Conservation (phyloP, 2,888 invertebrate genomes). For the Horisme vitalbata region DNA sequence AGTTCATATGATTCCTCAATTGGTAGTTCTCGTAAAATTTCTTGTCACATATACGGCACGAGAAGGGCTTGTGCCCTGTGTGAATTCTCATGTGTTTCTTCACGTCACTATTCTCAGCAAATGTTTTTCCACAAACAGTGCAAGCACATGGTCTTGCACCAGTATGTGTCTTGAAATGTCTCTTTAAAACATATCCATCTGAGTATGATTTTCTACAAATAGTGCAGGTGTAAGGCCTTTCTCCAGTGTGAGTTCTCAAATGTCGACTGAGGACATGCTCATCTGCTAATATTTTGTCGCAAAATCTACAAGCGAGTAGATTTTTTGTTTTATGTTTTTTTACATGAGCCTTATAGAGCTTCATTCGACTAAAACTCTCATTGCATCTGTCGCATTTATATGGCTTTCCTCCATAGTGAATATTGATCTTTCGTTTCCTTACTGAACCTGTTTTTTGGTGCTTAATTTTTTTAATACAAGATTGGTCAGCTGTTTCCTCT, state of each 20-base stretch:
- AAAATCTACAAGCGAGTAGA: neutral
- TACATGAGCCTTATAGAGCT: neutral
- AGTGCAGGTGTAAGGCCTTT: constrained; percentile 2
- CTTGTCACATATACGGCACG: constrained; percentile 15
- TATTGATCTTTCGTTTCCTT: neutral
- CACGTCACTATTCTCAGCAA: constrained; percentile 1
- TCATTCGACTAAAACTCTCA: neutral
- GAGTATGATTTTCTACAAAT: constrained; percentile 7
- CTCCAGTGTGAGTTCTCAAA: neutral
- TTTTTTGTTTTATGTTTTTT: neutral
- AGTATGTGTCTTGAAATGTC: constrained; percentile 10
- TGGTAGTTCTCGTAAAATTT: constrained; percentile 17
- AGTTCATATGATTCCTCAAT: constrained; percentile 15
- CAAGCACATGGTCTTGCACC: constrained; percentile 1
- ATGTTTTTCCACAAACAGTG: constrained; percentile 3
- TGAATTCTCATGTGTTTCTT: constrained; percentile 12
- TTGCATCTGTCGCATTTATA: neutral
- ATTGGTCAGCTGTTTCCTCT: neutral
- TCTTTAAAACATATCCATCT: constrained; percentile 4
- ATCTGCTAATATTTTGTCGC: constrained; percentile 1
- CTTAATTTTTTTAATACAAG: neutral
- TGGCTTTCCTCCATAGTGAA: neutral
- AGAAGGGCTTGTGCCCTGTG: constrained; percentile 10
- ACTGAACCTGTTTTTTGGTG: neutral
- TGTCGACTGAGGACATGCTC: neutral